Conservation (phyloP, 2,797 vertebrate species). For the Pteronotus mesoamericanus region DNA sequence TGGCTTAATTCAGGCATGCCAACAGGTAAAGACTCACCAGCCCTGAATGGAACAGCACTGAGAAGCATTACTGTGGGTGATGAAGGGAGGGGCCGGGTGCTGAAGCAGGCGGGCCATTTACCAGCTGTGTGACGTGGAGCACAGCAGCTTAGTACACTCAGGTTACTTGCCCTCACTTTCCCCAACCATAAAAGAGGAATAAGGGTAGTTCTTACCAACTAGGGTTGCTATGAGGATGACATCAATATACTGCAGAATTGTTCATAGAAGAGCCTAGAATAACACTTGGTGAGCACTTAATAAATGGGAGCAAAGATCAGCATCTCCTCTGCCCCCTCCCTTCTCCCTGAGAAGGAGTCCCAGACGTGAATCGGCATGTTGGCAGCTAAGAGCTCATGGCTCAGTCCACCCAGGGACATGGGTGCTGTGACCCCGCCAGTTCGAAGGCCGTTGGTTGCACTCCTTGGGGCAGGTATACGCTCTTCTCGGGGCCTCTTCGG, state of each 20-base stretch:
- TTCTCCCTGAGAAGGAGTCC: not conserved
- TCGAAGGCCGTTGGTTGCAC: not conserved
- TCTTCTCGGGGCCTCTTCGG: not conserved
- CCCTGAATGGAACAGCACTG: accelerated
- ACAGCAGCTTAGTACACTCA: not conserved
- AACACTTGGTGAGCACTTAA: not conserved
- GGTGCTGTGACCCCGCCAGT: not conserved
- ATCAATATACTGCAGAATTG: not conserved
- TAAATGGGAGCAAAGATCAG: not conserved
- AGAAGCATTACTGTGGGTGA: not conserved
- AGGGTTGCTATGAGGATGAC: not conserved
- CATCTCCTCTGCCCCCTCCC: not conserved
- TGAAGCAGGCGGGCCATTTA: not conserved
- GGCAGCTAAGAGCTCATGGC: not conserved
- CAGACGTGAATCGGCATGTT: not conserved
- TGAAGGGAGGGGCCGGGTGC: not conserved
- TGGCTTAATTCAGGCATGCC: not conserved
- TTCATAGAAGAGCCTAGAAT: not conserved
- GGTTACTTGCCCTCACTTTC: not conserved
- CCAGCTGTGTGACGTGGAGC: not conserved
- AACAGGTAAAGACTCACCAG: not conserved
- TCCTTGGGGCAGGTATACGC: not conserved
- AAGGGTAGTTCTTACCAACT: not conserved
- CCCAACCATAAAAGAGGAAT: not conserved
- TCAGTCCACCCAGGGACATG: not conserved